These are phyloP conservation scores for Silurus meridionalis DNA, from an alignment of 2,113 vertebrate genomes.

Conservation along the genomic window DNA sequence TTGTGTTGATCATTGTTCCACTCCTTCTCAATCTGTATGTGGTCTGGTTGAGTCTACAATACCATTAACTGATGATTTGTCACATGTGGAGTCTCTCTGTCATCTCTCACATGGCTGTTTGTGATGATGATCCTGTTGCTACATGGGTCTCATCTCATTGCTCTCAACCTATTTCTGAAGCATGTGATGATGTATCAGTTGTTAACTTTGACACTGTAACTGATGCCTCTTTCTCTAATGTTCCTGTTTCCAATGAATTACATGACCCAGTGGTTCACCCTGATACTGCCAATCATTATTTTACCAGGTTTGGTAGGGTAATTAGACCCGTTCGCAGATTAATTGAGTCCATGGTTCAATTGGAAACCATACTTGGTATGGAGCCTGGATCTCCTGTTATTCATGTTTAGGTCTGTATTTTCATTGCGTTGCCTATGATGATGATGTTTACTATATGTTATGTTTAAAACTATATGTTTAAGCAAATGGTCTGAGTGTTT, in stretches of 20 bases:
- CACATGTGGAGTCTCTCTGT: neutral
- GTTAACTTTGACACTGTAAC: neutral
- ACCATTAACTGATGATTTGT: neutral
- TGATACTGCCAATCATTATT: neutral
- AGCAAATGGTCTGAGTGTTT: too few species aligned
- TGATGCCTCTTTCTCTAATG: neutral
- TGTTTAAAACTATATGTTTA: neutral
- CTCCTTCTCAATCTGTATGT: neutral
- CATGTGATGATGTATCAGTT: neutral
- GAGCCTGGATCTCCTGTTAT: neutral
- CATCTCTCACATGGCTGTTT: neutral
- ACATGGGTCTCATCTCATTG: neutral
- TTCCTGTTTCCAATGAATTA: neutral
- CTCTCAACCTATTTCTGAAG: neutral
- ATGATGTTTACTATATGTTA: neutral
- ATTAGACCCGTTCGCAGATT: neutral
- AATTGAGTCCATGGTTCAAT: neutral
- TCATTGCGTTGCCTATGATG: neutral
- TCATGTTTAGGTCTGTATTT: neutral
- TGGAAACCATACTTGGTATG: neutral
- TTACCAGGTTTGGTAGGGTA: neutral
- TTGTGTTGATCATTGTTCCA: neutral
- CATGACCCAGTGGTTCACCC: neutral
- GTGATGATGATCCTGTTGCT: neutral
- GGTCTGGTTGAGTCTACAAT: neutral